A percentile compares a stretch with the other conserved stretches of the same genome.
phyloP scores from a whole-genome alignment of 2,797 vertebrate genomes.

The Varecia variegata region DNA sequence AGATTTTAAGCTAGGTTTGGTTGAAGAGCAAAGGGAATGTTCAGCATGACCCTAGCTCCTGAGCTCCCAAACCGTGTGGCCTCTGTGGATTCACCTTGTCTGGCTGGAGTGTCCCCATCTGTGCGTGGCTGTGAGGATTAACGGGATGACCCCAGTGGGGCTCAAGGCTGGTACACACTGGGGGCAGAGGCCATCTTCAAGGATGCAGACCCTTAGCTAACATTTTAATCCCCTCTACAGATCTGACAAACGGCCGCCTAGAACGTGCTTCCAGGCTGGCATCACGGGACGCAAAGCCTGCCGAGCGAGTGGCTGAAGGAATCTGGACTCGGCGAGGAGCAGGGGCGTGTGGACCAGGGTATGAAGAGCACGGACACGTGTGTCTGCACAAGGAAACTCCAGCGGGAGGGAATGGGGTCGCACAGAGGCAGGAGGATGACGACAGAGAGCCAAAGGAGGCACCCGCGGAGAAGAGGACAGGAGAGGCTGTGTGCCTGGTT shows the following conservation, averaged over 20 bases:
- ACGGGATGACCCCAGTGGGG: not conserved
- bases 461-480: accelerated
- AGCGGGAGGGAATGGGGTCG: not conserved
- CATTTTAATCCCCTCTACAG: not conserved
- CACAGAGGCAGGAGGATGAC: not conserved
- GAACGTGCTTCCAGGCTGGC: no score
- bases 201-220: not conserved
- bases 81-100: not conserved
- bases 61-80: not conserved
- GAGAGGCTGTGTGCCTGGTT: no score
- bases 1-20: not conserved
- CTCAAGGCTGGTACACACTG: accelerated
- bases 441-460: not conserved
- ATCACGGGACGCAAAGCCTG: not conserved
- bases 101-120: not conserved
- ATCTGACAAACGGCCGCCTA: accelerated
- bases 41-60: not conserved
- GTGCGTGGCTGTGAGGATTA: not conserved
- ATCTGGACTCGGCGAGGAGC: not conserved
- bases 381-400: not conserved
- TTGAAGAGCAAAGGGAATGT: not conserved
- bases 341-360: not conserved
- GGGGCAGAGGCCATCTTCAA: no score
- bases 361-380: not conserved
- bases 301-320: not conserved